Evolutionary conservation across 2,888 invertebrate species (phyloP).

Genomic region (Sycophila texana): DNA sequence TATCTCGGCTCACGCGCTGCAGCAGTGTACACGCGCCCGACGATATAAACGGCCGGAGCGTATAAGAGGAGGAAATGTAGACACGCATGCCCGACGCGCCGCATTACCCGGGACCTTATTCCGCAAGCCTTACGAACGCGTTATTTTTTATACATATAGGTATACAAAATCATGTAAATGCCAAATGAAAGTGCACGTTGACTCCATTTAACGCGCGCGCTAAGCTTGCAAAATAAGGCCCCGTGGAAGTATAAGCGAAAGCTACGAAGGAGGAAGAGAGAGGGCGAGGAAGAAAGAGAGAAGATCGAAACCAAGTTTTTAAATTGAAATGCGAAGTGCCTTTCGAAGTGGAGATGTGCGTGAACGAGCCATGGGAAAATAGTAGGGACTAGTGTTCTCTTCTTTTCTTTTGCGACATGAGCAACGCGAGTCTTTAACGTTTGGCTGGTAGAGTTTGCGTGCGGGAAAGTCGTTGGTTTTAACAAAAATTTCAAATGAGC

Average conservation of each 20-base stretch:
- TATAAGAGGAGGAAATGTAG: constrained; percentile 19
- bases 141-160: no score
- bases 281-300: background rate
- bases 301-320: constrained; percentile 36
- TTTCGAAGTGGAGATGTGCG: background rate
- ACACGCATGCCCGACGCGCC: constrained; percentile 21
- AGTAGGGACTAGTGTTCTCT: constrained; percentile 15
- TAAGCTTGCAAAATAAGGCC: no score
- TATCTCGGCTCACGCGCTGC: constrained; percentile 16
- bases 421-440: no score
- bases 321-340: constrained; percentile 36
- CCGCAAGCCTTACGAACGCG: background rate
- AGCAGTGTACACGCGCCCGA: constrained; percentile 16
- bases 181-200: no score
- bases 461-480: no score
- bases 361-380: constrained; percentile 10
- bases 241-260: no score
- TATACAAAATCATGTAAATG: no score
- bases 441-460: no score
- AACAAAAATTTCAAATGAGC: no score
- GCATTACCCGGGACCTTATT: background rate
- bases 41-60: background rate
- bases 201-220: no score
- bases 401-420: background rate
- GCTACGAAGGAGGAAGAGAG: no score